phyloP scores from a whole-genome alignment of 2,797 vertebrate species.

The Sarcophilus harrisii region DNA sequence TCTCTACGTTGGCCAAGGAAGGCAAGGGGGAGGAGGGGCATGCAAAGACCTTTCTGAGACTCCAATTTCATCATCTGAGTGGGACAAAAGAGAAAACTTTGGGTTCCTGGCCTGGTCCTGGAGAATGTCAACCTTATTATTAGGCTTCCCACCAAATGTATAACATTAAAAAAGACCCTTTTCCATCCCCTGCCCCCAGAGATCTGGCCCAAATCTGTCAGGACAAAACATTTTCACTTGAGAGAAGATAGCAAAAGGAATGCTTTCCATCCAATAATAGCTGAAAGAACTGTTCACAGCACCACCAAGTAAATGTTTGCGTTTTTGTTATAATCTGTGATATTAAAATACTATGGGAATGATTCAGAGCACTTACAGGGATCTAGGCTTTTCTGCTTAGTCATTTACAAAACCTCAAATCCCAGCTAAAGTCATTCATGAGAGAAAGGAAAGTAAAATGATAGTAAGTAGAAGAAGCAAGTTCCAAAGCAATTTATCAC shows the following conservation, averaged over 20 bases:
- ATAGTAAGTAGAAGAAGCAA: background rate
- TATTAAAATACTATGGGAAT: slow-evolving; percentile 80
- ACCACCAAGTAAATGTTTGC: slow-evolving; percentile 17
- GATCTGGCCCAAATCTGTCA: background rate
- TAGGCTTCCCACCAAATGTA: background rate
- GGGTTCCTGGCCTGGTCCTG: slow-evolving; percentile 17
- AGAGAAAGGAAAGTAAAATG: background rate
- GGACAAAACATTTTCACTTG: slow-evolving; percentile 36
- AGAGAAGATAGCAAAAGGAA: slow-evolving; percentile 47
- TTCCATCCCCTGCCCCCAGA: background rate
- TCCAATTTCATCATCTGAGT: slow-evolving; percentile 61
- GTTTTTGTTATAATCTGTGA: slow-evolving; percentile 61
- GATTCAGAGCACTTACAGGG: slow-evolving; percentile 66
- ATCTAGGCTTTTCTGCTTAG: background rate
- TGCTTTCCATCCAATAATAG: slow-evolving; percentile 40
- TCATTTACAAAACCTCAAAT: slow-evolving; percentile 33
- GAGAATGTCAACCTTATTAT: background rate
- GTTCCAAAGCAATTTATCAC: slow-evolving; percentile 25
- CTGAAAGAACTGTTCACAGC: background rate
- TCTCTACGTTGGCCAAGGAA: slow-evolving; percentile 78
- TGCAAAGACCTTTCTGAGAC: slow-evolving; percentile 75
- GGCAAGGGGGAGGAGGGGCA: slow-evolving; percentile 62
- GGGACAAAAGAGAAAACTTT: background rate
- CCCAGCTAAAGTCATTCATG: slow-evolving; percentile 32
- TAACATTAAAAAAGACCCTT: background rate